A percentile compares a stretch with the other conserved stretches of the same genome.
Conservation (phyloP, 2,113 vertebrate genomes). For the Lagopus leucura region DNA sequence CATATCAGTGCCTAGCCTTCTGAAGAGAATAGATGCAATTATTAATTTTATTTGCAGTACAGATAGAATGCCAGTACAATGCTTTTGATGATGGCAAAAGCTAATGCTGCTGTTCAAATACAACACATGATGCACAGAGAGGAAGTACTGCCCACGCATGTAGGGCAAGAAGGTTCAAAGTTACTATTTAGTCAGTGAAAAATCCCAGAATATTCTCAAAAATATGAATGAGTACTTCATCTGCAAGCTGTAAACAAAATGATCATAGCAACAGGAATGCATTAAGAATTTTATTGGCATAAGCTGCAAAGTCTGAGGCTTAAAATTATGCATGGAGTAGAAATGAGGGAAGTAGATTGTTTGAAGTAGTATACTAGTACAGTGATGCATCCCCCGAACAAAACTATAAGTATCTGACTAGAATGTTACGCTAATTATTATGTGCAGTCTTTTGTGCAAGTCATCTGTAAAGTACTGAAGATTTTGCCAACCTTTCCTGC, state of each 20-base stretch:
- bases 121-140: not conserved
- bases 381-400: not conserved
- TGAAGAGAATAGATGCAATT: not conserved
- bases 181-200: not conserved
- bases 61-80: not conserved
- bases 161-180: not conserved
- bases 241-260: not conserved
- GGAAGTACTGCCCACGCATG: not conserved
- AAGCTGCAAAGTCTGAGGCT: not conserved
- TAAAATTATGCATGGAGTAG: not conserved
- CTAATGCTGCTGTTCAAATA: not conserved
- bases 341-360: not conserved
- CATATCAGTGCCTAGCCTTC: not conserved
- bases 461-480: not conserved
- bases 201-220: not conserved
- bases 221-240: not conserved
- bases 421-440: not conserved
- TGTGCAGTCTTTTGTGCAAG: not conserved
- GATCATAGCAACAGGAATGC: slow-evolving; percentile 14
- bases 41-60: not conserved
- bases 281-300: not conserved
- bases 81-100: not conserved
- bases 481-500: not conserved
- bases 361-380: accelerated
- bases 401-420: not conserved